Evolutionary conservation across 2,888 invertebrate species (phyloP).

Genomic region (Neoscelio sp.): DNA sequence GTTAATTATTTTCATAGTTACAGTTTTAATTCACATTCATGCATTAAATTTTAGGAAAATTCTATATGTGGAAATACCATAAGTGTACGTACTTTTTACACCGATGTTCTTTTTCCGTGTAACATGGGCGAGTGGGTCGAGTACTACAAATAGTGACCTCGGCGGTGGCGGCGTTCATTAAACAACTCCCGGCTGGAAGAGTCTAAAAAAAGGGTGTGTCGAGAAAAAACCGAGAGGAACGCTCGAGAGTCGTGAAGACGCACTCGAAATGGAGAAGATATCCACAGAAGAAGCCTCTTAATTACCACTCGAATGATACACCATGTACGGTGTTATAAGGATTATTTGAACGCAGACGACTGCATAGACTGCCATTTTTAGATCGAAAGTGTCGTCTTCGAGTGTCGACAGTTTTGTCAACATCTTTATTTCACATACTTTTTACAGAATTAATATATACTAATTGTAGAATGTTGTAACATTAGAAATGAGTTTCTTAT

Average conservation of each 20-base stretch:
- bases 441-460: constrained; percentile 18
- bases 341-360: constrained; percentile 49
- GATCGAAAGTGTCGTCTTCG: constrained; percentile 50
- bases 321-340: constrained; percentile 58
- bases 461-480: not conserved
- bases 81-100: constrained; percentile 13
- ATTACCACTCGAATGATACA: constrained; percentile 62
- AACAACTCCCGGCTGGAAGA: constrained; percentile 75
- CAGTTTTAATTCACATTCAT: too few species aligned
- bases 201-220: constrained; percentile 56
- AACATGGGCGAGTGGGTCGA: constrained; percentile 74
- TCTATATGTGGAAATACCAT: too few species aligned
- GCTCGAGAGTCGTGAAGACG: constrained; percentile 39
- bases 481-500: too few species aligned
- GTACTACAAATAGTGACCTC: constrained; percentile 80
- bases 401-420: constrained; percentile 60
- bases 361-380: constrained; percentile 52
- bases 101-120: constrained; percentile 67
- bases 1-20: too few species aligned
- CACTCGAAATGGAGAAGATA: constrained; percentile 61
- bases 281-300: constrained; percentile 58
- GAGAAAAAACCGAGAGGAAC: constrained; percentile 41
- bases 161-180: constrained; percentile 76
- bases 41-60: not conserved
- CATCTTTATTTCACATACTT: constrained; percentile 46